phyloP scores from a whole-genome alignment of 2,888 invertebrate species.

The Graphium colonna region DNA sequence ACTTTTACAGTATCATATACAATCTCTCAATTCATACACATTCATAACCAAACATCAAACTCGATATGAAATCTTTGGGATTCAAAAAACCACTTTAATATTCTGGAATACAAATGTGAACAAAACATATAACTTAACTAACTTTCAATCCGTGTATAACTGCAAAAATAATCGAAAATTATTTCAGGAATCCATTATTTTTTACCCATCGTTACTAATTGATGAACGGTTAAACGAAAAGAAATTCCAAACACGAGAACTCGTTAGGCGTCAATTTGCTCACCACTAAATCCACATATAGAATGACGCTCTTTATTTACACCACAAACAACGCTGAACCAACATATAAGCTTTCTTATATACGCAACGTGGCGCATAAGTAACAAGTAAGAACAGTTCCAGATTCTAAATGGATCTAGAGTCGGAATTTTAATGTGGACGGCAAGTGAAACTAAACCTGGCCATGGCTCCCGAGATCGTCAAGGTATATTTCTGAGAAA shows the following conservation, averaged over 20 bases:
- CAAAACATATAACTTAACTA: too few relatives aligned
- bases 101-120: too few relatives aligned
- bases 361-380: slow-evolving; percentile 7
- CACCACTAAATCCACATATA: slow-evolving; percentile 2
- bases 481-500: background rate
- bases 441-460: slow-evolving; percentile 17
- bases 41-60: too few relatives aligned
- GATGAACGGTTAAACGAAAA: background rate
- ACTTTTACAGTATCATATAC: too few relatives aligned
- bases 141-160: too few relatives aligned
- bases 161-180: too few relatives aligned
- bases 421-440: slow-evolving; percentile 28
- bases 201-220: background rate
- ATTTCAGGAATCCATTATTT: too few relatives aligned
- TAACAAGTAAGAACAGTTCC: slow-evolving; percentile 31
- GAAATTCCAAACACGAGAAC: slow-evolving; percentile 1
- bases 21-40: too few relatives aligned
- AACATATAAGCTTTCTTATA: slow-evolving; percentile 11
- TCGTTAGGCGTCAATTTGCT: background rate
- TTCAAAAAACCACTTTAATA: too few relatives aligned
- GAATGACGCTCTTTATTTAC: slow-evolving; percentile 11
- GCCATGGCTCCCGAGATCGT: background rate
- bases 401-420: slow-evolving; percentile 30
- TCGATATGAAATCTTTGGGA: too few relatives aligned
- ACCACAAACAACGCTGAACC: slow-evolving; percentile 1